Evolutionary conservation across 2,888 invertebrate genomes (phyloP).

Genomic region (Cenopis cana): DNA sequence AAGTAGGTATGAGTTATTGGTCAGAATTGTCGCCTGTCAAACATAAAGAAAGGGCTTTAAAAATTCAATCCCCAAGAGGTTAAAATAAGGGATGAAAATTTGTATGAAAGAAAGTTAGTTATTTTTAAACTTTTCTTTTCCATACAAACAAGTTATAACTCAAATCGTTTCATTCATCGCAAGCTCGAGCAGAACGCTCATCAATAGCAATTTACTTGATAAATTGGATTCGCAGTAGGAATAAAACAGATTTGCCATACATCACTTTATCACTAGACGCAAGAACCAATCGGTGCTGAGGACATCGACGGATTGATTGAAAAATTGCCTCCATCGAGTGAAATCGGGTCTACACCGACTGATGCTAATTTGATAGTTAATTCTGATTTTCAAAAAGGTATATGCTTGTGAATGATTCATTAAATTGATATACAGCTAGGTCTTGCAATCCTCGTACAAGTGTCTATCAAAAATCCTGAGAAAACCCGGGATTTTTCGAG

Average conservation of each 20-base stretch:
- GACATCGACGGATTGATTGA: slow-evolving; percentile 43
- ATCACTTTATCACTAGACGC: slow-evolving; percentile 38
- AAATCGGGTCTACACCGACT: slow-evolving; percentile 23
- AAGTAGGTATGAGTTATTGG: no score
- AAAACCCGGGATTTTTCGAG: no score
- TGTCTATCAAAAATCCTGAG: no score
- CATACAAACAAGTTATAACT: background rate
- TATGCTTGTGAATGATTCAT: no score
- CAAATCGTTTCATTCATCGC: slow-evolving; percentile 21
- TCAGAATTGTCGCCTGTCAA: no score
- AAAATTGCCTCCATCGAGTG: slow-evolving; percentile 38
- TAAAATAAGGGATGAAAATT: background rate
- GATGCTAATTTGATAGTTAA: background rate
- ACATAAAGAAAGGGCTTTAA: no score
- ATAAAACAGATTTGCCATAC: slow-evolving; percentile 41
- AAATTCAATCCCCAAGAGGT: no score
- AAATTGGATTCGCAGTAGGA: slow-evolving; percentile 33
- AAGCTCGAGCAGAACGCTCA: slow-evolving; percentile 11
- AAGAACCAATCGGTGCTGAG: slow-evolving; percentile 35
- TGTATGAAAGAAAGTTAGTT: no score
- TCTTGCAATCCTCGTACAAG: no score
- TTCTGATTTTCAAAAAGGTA: no score
- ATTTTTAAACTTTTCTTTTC: no score
- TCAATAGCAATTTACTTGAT: slow-evolving; percentile 39
- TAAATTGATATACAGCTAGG: no score